Percentiles rank a stretch among this genome's conserved stretches.
Conservation (phyloP, 2,888 invertebrate genomes). For the Molorchus minor region DNA sequence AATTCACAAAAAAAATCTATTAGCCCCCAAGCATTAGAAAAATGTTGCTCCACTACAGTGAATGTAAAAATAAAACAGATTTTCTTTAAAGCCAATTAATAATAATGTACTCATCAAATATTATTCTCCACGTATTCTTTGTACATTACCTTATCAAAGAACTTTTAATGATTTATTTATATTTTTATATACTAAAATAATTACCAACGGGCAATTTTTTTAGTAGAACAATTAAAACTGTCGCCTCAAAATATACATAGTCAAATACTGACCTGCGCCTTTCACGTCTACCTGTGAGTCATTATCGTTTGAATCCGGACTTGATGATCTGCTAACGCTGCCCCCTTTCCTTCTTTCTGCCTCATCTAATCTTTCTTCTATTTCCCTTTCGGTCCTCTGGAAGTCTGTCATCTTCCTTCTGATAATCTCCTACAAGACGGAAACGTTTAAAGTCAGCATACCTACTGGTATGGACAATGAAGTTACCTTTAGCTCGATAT, state of each 20-base stretch:
- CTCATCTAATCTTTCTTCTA: constrained; percentile 74
- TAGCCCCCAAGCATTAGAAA: too few species aligned
- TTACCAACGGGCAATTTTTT: neutral
- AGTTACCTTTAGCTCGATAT: constrained; percentile 77
- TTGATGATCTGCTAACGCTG: constrained; percentile 52
- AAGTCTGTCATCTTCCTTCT: constrained; percentile 76
- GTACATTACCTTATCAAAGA: constrained; percentile 7
- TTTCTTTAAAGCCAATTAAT: too few species aligned
- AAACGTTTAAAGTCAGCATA: constrained; percentile 7
- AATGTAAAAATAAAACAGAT: too few species aligned
- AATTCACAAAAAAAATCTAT: too few species aligned
- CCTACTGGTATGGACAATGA: neutral
- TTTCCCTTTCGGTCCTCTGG: constrained; percentile 78
- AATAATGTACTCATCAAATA: neutral
- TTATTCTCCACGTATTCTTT: neutral
- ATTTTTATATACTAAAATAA: neutral
- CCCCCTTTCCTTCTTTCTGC: constrained; percentile 68
- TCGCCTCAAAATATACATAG: neutral
- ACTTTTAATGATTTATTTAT: neutral
- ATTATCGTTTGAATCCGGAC: constrained; percentile 62
- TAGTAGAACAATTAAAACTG: neutral
- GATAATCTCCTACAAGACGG: constrained; percentile 55
- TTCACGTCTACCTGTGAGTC: constrained; percentile 62
- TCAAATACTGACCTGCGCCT: constrained; percentile 57
- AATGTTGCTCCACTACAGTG: too few species aligned